Base-by-base conservation (phyloP, 2,113 vertebrate species). In the Mirza zaza region DNA sequence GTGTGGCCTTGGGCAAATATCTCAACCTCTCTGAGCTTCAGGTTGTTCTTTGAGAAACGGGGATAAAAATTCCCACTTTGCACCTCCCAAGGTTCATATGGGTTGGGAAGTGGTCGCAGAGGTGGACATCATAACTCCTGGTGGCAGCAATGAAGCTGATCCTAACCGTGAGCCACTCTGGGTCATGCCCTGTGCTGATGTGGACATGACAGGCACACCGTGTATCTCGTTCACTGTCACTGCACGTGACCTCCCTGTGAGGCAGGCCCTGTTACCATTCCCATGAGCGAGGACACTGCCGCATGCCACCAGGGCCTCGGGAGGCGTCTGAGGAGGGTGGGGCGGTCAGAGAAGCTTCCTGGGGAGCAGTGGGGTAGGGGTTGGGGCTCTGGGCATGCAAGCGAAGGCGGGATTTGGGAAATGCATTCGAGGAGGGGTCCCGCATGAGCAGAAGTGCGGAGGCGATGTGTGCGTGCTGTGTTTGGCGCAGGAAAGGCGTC, bases 201-300 rank as follows among this genome's bases (percentile, higher is more conserved):
- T 5, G 0, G n/a, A 4, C 20, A 8, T 13, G 2, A 10, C 0
- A 10, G 20, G 27, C 2, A 29, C 1, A 2, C 45, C 2, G 0
- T 5, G 1, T 29, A 13, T 50, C 76, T 82, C 5, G 3, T n/a
- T 21, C 32, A 8, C 17, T 57, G 18, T 48, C 48, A 21, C 86
- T 59, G 23, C 18, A 34, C 14, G 68, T 6, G 48, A 0, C n/a
- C 55, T 39, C 34, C 11, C 34, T 17, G 77, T 36, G 48, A 57
- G 11, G 27, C 20, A 14, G 57, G 25, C 10, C 18, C 57, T 52
- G 14, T 34, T 95, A 12, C 59, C 23, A 36, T 42, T 81, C 59
- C 36, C 20, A 2, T 3, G 50, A 17, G 65, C 5, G 32, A 77
- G 65, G 87, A 73, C 42, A 7, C 32, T 59, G 50, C n/a, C 34